These are phyloP conservation scores for Diaprepes abbreviatus DNA, from an alignment of 2,888 invertebrate genomes.

Conservation along the genomic window DNA sequence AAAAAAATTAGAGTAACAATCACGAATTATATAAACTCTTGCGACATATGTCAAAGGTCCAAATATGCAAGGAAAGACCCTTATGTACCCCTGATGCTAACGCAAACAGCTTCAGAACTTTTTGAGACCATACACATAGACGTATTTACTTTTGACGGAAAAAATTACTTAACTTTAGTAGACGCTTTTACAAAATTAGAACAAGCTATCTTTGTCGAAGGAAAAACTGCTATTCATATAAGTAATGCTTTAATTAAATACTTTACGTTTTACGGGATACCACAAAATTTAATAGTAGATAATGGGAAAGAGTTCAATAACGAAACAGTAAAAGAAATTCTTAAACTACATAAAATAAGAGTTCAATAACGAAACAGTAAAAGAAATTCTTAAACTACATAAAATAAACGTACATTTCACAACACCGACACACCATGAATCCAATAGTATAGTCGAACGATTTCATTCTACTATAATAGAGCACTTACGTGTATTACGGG, in stretches of 20 bases:
- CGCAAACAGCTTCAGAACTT: not conserved
- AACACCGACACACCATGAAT: too few species aligned
- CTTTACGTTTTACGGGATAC: not conserved
- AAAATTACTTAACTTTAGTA: not conserved
- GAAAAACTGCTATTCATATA: constrained; percentile 3
- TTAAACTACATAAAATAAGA: too few species aligned
- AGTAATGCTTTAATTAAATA: constrained; percentile 13
- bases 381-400: too few species aligned
- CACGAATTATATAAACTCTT: not conserved
- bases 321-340: too few species aligned
- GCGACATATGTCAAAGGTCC: not conserved
- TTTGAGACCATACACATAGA: not conserved
- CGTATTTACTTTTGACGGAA: too few species aligned
- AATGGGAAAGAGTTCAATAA: not conserved
- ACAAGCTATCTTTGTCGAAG: not conserved
- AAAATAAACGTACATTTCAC: too few species aligned
- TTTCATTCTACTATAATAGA: not conserved
- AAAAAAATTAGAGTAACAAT: not conserved
- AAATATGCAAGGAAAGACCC: constrained; percentile 2
- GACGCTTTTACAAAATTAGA: not conserved
- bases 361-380: too few species aligned
- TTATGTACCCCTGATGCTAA: not conserved
- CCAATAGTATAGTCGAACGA: too few species aligned
- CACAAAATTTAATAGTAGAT: not conserved
- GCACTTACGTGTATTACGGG: not conserved